Evolutionary conservation across 2,888 invertebrate species (phyloP).

Genomic region (Schrankia costaestrigalis): DNA sequence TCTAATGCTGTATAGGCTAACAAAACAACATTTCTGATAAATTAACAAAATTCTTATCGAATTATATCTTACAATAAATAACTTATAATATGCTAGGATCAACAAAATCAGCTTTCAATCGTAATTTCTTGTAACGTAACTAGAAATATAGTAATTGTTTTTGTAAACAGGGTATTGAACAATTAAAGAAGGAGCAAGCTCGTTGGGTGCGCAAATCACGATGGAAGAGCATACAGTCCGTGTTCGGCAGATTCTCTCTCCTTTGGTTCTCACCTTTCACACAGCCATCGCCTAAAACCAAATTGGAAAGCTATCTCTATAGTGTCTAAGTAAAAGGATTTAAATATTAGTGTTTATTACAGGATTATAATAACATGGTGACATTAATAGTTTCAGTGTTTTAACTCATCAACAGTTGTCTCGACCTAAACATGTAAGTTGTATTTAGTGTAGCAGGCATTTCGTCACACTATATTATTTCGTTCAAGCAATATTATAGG

Average conservation of each 20-base stretch:
- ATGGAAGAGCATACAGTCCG: constrained; percentile 97
- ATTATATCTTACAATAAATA: too few species aligned
- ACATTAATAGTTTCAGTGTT: constrained; percentile 13
- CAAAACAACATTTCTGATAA: too few species aligned
- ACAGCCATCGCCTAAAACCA: constrained; percentile 88
- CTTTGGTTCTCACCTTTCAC: constrained; percentile 98
- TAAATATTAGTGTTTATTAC: constrained; percentile 5
- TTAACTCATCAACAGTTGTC: constrained; percentile 21
- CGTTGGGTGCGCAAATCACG: constrained; percentile 95
- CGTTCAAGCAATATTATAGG: constrained; percentile 36
- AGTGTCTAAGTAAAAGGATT: constrained; percentile 83
- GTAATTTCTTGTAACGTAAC: too few species aligned
- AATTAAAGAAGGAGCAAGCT: constrained; percentile 96
- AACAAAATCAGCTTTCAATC: too few species aligned
- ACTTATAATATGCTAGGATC: too few species aligned
- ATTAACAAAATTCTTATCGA: too few species aligned
- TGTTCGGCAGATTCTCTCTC: constrained; percentile 97
- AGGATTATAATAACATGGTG: too few species aligned
- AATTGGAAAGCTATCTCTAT: constrained; percentile 90
- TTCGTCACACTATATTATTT: constrained; percentile 10
- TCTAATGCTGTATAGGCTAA: too few species aligned
- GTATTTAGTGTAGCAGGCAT: constrained; percentile 16
- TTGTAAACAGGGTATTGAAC: constrained; percentile 92
- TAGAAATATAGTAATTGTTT: too few species aligned
- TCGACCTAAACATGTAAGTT: constrained; percentile 23